These are phyloP conservation scores for Gerris buenoi DNA, from an alignment of 1,140 invertebrate species.

Conservation along the genomic window DNA sequence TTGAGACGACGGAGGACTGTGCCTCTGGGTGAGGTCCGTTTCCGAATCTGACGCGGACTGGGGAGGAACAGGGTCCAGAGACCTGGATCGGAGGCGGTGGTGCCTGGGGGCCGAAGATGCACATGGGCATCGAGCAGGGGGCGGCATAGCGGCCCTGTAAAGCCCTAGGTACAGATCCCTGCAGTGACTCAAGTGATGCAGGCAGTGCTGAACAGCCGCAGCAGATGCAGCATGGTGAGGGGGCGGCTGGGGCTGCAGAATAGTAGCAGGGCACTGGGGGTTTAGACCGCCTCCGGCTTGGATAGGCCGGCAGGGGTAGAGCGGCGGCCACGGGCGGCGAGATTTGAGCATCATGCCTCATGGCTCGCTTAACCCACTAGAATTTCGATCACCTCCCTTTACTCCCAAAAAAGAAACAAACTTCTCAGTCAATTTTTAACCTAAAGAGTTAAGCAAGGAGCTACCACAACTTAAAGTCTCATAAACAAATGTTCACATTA, in stretches of 20 bases:
- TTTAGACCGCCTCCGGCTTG: slow-evolving; percentile 4
- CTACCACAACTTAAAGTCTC: too few relatives aligned
- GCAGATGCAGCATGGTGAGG: background rate
- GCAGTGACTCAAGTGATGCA: slow-evolving; percentile 4
- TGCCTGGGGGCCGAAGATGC: slow-evolving; percentile 28
- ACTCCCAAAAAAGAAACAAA: too few relatives aligned
- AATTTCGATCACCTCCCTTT: too few relatives aligned
- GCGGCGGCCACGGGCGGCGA: slow-evolving; percentile 24
- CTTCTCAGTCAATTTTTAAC: too few relatives aligned
- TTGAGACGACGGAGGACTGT: slow-evolving; percentile 27
- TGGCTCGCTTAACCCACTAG: too few relatives aligned
- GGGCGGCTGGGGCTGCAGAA: slow-evolving; percentile 9
- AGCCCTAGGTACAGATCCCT: slow-evolving; percentile 26
- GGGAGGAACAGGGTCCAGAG: slow-evolving; percentile 45
- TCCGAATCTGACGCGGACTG: slow-evolving; percentile 39
- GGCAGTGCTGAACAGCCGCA: background rate
- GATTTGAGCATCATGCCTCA: slow-evolving; percentile 15
- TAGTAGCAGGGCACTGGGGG: background rate
- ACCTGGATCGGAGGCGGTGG: slow-evolving; percentile 42
- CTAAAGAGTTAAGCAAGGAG: too few relatives aligned
- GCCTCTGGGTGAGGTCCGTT: slow-evolving; percentile 40
- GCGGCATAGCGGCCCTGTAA: slow-evolving; percentile 43
- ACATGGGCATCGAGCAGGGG: slow-evolving; percentile 29
- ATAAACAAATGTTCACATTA: too few relatives aligned
- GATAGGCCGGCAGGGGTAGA: slow-evolving; percentile 17